These are phyloP conservation scores for Caretta caretta DNA, from an alignment of 2,113 vertebrate genomes.

Conservation along the genomic window DNA sequence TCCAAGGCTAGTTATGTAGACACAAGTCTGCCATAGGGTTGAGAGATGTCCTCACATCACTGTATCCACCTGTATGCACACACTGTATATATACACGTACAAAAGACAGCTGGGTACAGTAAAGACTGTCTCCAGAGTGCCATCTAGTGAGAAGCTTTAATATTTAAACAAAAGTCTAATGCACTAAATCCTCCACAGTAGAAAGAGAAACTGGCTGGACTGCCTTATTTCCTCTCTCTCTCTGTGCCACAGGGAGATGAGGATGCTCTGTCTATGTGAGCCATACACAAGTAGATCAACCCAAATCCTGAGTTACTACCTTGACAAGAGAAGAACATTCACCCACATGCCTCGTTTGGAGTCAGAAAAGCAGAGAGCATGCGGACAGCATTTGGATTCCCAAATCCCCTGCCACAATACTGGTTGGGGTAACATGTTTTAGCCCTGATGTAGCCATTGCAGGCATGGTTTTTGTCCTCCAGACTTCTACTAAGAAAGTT, in stretches of 20 bases:
- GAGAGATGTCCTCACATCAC: not conserved
- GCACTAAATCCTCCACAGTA: not conserved
- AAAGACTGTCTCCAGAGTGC: not conserved
- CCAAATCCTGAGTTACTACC: not conserved
- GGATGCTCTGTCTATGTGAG: not conserved
- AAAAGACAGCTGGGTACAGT: not conserved
- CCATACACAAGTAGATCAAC: not conserved
- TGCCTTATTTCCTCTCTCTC: not conserved
- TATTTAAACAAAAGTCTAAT: not conserved
- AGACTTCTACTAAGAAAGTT: not conserved
- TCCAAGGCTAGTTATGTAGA: not conserved
- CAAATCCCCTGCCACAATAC: not conserved
- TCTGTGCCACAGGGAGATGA: not conserved
- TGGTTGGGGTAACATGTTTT: not conserved
- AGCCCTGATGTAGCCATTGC: not conserved
- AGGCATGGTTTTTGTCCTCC: not conserved
- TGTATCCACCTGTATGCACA: not conserved
- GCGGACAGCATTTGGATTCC: not conserved
- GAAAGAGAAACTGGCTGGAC: not conserved
- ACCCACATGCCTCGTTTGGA: no score
- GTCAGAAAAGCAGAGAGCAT: no score
- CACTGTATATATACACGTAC: not conserved
- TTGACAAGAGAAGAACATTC: not conserved
- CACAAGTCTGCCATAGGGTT: not conserved
- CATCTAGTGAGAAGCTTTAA: not conserved